Evolutionary conservation across 2,797 vertebrate species (phyloP).

Genomic region (Phataginus tricuspis): DNA sequence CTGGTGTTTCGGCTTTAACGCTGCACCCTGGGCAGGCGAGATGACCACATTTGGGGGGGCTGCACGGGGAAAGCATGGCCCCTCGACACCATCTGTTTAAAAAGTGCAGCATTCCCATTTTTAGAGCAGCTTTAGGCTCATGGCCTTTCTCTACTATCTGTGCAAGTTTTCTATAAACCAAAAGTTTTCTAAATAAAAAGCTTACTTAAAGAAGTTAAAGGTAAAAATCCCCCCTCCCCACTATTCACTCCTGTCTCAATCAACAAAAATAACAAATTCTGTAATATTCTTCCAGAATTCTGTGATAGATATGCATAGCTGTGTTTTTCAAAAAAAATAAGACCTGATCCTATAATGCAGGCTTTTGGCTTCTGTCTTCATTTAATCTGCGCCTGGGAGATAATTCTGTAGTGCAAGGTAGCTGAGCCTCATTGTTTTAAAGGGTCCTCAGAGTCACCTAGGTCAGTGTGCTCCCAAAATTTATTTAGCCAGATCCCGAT

Average conservation of each 20-base stretch:
- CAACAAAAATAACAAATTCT: background rate
- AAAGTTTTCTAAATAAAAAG: background rate
- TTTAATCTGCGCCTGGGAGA: background rate
- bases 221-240: background rate
- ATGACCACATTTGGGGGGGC: accelerated
- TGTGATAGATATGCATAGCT: background rate
- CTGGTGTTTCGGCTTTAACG: background rate
- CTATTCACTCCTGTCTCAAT: background rate
- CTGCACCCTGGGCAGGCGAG: accelerated
- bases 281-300: background rate
- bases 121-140: background rate
- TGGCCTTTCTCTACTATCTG: background rate
- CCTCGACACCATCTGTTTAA: background rate
- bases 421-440: background rate
- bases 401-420: background rate
- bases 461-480: background rate
- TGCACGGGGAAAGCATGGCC: accelerated
- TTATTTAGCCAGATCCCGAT: background rate
- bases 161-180: background rate
- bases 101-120: background rate
- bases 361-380: background rate
- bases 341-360: background rate
- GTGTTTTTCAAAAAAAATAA: background rate
- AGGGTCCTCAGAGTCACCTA: background rate
- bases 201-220: background rate